Base-by-base conservation (phyloP, 64 coral and sea anemone genomes). In the Montipora cactus region DNA sequence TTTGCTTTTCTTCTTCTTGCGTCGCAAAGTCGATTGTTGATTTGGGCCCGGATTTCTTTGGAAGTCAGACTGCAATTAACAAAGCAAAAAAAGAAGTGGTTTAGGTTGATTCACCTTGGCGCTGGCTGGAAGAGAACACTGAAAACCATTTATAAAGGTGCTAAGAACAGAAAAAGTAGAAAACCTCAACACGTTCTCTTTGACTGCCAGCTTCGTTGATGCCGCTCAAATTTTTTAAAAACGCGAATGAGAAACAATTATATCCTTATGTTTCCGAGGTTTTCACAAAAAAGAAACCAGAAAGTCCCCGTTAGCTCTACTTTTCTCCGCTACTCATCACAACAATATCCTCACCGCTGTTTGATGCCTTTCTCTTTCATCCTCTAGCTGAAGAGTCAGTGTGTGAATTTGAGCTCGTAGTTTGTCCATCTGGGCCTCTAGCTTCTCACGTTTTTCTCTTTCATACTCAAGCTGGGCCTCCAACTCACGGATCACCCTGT, bases 371-470 rank as follows among this genome's bases (percentile, higher is more conserved):
- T 66, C 44, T 52, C 96, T 89, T 49, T 98, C 96, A 28, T 98
- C 96, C 69, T 98, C 93, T 8, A 95, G 87, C 58, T 98, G 96
- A 23, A 98, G 78, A n/a, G 96, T 98, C 25, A 98, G 53, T 5
- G 93, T 98, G 76, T 98, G 93, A 67, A 98, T 98, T 68, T 98
- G 96, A 50, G 96, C 96, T 61, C 96, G 87, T 16, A 98, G 88
- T 77, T 91, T 95, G 90, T 98, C 96, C 96, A 98, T 92, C 66
- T 98, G 96, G 10, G 96, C 87, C 85, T 98, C 96, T n/a, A 98
- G 75, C 74, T 81, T 92, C 20, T 98, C 96, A 81, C 96, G 49
- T 68, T 95, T 98, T 78, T 98, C 96, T 62, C 96, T 59, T 46
- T 98, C 96, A 62, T 98, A 98, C 64, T 98, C 96, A 21, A 98